A percentile compares a stretch with the other conserved stretches of the same genome.
Conservation (phyloP, 2,113 vertebrate species). For the Pandion haliaetus region DNA sequence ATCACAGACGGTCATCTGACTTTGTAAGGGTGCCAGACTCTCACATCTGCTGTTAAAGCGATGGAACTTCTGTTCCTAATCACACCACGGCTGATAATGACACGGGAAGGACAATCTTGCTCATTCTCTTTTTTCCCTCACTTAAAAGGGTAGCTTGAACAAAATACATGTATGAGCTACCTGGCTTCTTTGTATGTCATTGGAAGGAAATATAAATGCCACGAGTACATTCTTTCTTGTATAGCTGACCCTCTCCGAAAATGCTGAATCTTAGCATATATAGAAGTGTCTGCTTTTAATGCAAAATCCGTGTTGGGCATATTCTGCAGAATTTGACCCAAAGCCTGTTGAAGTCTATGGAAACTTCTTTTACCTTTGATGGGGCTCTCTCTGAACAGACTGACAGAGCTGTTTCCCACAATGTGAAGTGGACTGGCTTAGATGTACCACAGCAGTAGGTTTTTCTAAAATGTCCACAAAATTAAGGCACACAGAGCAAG, state of each 20-base stretch:
- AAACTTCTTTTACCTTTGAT: not conserved
- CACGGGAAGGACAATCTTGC: not conserved
- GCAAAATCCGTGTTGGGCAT: not conserved
- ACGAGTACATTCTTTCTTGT: not conserved
- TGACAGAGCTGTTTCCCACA: not conserved
- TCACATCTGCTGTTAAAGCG: not conserved
- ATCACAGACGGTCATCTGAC: fast-evolving
- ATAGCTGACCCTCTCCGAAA: not conserved
- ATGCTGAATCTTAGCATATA: not conserved
- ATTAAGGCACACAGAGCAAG: not conserved
- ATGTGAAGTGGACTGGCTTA: not conserved
- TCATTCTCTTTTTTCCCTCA: not conserved
- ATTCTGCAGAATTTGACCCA: not conserved
- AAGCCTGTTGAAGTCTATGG: not conserved
- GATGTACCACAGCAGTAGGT: not conserved
- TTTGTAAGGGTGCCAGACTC: not conserved
- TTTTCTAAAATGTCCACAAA: not conserved
- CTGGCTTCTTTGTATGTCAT: not conserved
- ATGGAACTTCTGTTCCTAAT: not conserved
- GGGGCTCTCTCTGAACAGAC: not conserved
- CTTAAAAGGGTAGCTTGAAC: not conserved
- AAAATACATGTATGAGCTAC: not conserved
- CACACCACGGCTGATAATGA: not conserved
- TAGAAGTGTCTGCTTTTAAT: not conserved
- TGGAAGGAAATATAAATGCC: not conserved